Base-by-base conservation (phyloP, 2,888 invertebrate genomes). In the Psylliodes chrysocephalus region DNA sequence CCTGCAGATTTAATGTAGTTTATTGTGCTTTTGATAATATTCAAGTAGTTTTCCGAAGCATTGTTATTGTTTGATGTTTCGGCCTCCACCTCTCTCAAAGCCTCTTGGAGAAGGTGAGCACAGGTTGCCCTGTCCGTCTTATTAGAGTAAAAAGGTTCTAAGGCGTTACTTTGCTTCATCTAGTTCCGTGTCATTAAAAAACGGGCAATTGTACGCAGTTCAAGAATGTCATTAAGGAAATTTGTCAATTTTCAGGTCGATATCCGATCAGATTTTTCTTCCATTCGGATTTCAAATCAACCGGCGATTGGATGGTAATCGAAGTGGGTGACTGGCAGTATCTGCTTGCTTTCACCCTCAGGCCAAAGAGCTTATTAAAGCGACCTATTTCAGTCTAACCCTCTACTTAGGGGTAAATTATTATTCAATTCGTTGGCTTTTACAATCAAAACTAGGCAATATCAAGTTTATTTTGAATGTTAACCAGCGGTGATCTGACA, bases 241-340 rank as follows among this genome's bases (percentile, higher is more conserved):
- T 68, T 56, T 57, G 53, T 30, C 35, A 61, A 60, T 60, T 64
- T 67, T 67, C 65, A 53, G 60, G 47, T 64, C 64, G 67, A 71
- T 71, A 67, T 70, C 68, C 70, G 66, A 59, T 61, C 59, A 49
- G 46, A 28, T 22, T 62, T 59, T 44, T 49, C 42, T 52, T 1
- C 28, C 63, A 60, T 65, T 64, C 61, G 68, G 71, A 69, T 28
- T 49, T 49, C 49, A 49, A 49, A 49, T 49, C 49, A 30, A 17
- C 69, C 61, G 53, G 51, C 53, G 68, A 68, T 68, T 71, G 66
- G 72, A 73, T 67, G 66, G 66, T 69, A 72, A 70, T 68, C 66
- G 69, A 73, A 78, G 79, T 78, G 77, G 79, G 79, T 78, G 77
- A 78, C 78, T 78, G 76, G 76, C 78, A 76, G 75, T 77, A 77